Evolutionary conservation across 2,888 invertebrate species (phyloP), one percentile per base, ranked within the genome.

Genomic region (Drosophila fulvimacula): DNA sequence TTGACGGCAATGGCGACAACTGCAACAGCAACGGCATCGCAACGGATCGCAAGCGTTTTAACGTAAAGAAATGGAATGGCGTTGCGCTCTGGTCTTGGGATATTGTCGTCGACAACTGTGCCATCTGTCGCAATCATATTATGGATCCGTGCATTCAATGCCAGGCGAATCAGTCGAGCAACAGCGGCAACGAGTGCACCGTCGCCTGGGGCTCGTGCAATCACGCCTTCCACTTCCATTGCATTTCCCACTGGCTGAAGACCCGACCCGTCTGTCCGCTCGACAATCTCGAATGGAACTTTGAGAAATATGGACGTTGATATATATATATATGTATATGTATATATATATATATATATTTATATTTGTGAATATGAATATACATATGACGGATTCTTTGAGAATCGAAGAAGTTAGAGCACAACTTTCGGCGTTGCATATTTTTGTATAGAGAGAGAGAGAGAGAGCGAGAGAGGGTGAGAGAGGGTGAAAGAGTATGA

Each of bases 131-230:
- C 48, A 81, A 74, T 64, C 63, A 78, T 7, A 63, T 74, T 11
- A 61, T 70, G 63, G 73, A 79, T 27, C 48, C 51, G 4, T 80
- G 77, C 57, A 69, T 76, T 19, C 73, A 78, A 10, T 78, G 81
- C 34, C 74, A 81, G 52, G 68, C 70, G 10, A 68, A 61, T 46
- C 44, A 27, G 7, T 7, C 21, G 39, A 9, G 3, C 10, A 30
- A 24, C 34, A 61, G 11, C n/a, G 32, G 19, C 15, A 36, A 10
- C 2, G 53, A 65, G 1, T 78, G 68, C 66, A 59, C 24, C 27
- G 66, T 64, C 13, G 76, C 76, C 36, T 65, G 66, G 72, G 82
- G 79, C 41, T n/a, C 38, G 1, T 71, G 79, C 51, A 62, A 67
- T 56, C 75, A 79, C 32, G 56, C 53, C 6, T 79, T 72, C 5